phyloP scores from a whole-genome alignment of 2,888 invertebrate genomes.

The Orchesella flavescens region DNA sequence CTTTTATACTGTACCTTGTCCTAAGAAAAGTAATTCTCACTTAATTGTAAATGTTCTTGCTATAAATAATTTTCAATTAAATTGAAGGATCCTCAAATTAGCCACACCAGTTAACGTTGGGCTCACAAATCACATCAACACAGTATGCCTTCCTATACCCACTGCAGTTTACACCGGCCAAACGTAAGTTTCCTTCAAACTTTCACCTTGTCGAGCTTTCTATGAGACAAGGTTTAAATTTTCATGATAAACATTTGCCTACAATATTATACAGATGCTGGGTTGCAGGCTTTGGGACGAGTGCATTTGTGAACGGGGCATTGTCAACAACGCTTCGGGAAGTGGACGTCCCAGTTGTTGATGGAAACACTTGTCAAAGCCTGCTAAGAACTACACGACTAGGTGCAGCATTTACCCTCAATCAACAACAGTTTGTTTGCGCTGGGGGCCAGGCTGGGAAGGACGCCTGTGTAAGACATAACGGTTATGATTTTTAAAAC shows the following conservation, averaged over 20 bases:
- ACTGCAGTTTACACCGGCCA: slow-evolving; percentile 23
- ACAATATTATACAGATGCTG: slow-evolving; percentile 74
- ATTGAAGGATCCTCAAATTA: slow-evolving; percentile 83
- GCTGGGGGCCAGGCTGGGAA: slow-evolving; percentile 85
- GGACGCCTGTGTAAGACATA: no score
- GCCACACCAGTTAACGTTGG: slow-evolving; percentile 74
- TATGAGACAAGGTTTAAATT: background rate
- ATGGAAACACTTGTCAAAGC: slow-evolving; percentile 79
- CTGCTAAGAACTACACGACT: slow-evolving; percentile 80
- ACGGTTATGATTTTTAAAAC: no score
- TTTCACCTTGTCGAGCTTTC: background rate
- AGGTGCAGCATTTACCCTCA: slow-evolving; percentile 79
- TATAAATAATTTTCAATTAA: no score
- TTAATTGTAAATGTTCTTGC: no score
- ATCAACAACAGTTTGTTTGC: slow-evolving; percentile 82
- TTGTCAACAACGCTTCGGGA: slow-evolving; percentile 83
- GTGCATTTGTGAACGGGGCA: slow-evolving; percentile 76
- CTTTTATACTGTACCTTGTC: no score
- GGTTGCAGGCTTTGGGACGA: slow-evolving; percentile 87
- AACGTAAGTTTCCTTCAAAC: slow-evolving; percentile 13
- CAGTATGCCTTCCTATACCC: slow-evolving; percentile 76
- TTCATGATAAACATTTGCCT: background rate
- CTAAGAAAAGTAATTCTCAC: no score
- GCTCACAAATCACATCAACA: slow-evolving; percentile 75
- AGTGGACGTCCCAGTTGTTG: slow-evolving; percentile 83